Percentiles rank a stretch among this genome's conserved stretches.
These are phyloP conservation scores for Ictalurus furcatus DNA, from an alignment of 2,113 vertebrate genomes.

Conservation along the genomic window DNA sequence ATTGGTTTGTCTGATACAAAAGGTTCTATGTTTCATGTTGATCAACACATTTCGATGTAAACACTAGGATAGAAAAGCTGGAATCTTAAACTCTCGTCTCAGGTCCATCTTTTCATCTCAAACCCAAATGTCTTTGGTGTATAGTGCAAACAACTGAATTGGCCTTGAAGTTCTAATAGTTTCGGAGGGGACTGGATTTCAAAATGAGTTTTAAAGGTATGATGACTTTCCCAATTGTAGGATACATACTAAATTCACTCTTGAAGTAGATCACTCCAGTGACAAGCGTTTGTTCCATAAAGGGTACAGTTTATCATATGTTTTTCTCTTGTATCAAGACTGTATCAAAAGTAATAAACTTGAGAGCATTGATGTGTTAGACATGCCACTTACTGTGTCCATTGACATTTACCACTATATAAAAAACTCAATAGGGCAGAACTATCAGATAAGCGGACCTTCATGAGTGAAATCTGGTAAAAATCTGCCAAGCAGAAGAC, in stretches of 20 bases:
- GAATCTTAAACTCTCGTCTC: too few relatives aligned
- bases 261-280: not conserved
- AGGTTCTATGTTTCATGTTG: too few relatives aligned
- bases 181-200: too few relatives aligned
- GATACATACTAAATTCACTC: not conserved
- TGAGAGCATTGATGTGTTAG: not conserved
- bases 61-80: too few relatives aligned
- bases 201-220: not conserved
- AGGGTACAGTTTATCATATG: not conserved
- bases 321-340: not conserved
- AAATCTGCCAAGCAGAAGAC: conserved; percentile 45
- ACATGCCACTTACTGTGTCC: conserved; percentile 37
- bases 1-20: too few relatives aligned
- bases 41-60: too few relatives aligned
- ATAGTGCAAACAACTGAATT: too few relatives aligned
- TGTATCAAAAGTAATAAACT: not conserved
- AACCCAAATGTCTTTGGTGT: too few relatives aligned
- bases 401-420: conserved; percentile 52
- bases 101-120: too few relatives aligned
- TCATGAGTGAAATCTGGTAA: conserved; percentile 49
- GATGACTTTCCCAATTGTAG: too few relatives aligned
- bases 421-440: conserved; percentile 44
- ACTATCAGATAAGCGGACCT: conserved; percentile 43
- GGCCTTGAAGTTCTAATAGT: too few relatives aligned
- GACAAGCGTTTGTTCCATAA: not conserved